Base-by-base conservation (phyloP, 2,113 vertebrate genomes). In the Nematolebias whitei region DNA sequence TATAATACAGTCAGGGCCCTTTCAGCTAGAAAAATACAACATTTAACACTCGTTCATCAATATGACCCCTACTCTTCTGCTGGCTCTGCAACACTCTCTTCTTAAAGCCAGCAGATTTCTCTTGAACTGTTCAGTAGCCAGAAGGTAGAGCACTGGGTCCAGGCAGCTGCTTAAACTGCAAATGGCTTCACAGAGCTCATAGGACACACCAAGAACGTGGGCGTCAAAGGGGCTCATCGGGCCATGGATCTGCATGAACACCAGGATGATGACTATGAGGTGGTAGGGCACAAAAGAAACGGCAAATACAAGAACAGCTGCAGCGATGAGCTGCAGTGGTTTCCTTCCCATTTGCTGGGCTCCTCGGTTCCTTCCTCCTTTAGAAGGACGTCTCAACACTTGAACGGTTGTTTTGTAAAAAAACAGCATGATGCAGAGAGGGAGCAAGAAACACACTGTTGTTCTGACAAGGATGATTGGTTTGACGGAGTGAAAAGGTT, bases 201-300 rank as follows among this genome's bases (percentile, higher is more conserved):
- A 93, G 71, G 87, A 69, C 23, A 44, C 72, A 20, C 51, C 82
- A 63, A 95, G 74, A 16, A 71, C 65, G 2, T 22, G 67, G 40
- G 70, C 35, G 51, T 91, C 91, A 1, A 63, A 76, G 18, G 73
- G 66, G 2, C 74, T 83, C 56, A 87, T 26, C 51, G 86, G 80
- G 12, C 85, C 85, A 1, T 67, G 68, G 52, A 68, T 69, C 79
- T 74, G 89, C 76, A 92, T 92, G 76, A 91, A 73, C 15, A 93
- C 24, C 57, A 88, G 59, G 24, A 90, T 84, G 61, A 88, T 68
- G 68, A 88, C 89, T 90, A 91, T 93, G 19, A 92, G 35, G 19
- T 95, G 93, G 65, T 94, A 94, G 1, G 93, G 93, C 80, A 79
- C 58, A 50, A 93, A 94, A 32, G 93, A 93, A 78, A 94, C 44